phyloP scores from a whole-genome alignment of 1,140 invertebrate species.

The Phymastichus coffea region DNA sequence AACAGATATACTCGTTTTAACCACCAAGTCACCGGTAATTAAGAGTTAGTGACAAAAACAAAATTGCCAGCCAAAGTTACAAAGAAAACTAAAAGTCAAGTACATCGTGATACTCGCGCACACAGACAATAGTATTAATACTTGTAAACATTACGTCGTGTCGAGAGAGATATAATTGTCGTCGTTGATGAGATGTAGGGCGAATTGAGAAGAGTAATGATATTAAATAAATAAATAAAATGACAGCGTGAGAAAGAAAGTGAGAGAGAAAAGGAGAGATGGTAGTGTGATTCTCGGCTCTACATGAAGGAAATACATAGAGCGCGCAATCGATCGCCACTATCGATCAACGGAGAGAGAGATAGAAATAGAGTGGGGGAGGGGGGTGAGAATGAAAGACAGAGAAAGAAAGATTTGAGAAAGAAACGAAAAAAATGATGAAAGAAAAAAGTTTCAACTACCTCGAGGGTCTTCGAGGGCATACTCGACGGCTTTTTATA shows the following conservation, averaged over 20 bases:
- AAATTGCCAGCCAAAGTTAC: too few species aligned
- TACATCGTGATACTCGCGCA: too few species aligned
- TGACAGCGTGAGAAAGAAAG: neutral
- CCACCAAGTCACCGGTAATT: too few species aligned
- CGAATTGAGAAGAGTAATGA: neutral
- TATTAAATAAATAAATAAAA: neutral
- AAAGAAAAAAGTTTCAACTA: slow-evolving; percentile 26
- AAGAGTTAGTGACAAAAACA: too few species aligned
- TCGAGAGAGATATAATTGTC: too few species aligned
- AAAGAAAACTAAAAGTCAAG: too few species aligned
- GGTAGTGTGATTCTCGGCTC: slow-evolving; percentile 14
- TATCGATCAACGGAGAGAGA: slow-evolving; percentile 20
- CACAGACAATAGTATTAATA: too few species aligned
- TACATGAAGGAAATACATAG: slow-evolving; percentile 15
- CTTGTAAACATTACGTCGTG: slow-evolving; percentile 28
- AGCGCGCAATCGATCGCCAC: slow-evolving; percentile 21
- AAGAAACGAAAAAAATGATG: neutral
- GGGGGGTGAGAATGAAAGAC: too few species aligned
- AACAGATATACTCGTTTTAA: too few species aligned
- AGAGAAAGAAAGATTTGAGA: too few species aligned
- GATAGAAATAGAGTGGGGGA: too few species aligned
- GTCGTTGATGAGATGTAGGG: too few species aligned
- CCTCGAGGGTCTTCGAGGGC: slow-evolving; percentile 45
- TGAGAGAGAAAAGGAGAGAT: slow-evolving; percentile 4
- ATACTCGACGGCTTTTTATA: slow-evolving; percentile 21